Percentiles rank a stretch among this genome's conserved stretches.
Evolutionary conservation across 1,140 invertebrate genomes (phyloP).

Genomic region (Sarcophaga bullata): DNA sequence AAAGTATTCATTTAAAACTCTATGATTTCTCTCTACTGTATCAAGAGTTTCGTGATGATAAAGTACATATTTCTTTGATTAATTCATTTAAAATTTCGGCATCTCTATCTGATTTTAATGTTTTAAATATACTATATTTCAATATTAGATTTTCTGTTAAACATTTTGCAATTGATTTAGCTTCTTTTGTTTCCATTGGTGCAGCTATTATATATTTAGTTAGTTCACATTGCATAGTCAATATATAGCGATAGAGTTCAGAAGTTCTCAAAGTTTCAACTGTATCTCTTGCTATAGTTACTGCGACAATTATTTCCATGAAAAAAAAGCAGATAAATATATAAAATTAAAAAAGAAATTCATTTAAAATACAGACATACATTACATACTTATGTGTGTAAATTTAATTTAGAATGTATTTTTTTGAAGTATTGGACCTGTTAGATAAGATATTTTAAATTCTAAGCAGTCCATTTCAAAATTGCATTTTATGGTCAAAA

Average conservation of each 20-base stretch:
- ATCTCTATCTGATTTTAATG: slow-evolving; percentile 41
- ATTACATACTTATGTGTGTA: too few species aligned
- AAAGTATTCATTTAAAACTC: slow-evolving; percentile 30
- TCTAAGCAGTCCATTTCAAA: too few species aligned
- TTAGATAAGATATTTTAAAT: too few species aligned
- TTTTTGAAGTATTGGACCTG: too few species aligned
- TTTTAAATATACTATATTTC: slow-evolving; percentile 42
- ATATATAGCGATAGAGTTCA: background rate
- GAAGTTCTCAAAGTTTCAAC: background rate
- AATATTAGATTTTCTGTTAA: slow-evolving; percentile 42
- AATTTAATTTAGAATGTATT: too few species aligned
- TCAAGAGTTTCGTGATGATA: slow-evolving; percentile 43
- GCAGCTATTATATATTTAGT: slow-evolving; percentile 36
- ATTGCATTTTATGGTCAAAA: too few species aligned
- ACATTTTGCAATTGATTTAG: slow-evolving; percentile 43
- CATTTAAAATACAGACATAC: too few species aligned
- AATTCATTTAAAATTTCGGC: slow-evolving; percentile 46
- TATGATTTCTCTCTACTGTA: slow-evolving; percentile 20
- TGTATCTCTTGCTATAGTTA: too few species aligned
- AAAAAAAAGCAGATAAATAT: too few species aligned
- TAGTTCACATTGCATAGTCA: slow-evolving; percentile 37
- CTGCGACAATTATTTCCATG: too few species aligned
- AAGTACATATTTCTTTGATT: slow-evolving; percentile 30
- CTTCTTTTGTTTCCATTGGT: slow-evolving; percentile 43
- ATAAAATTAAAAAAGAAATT: too few species aligned